Conservation (phyloP, 1,140 invertebrate species). For the Acromyrmex echinatior region DNA sequence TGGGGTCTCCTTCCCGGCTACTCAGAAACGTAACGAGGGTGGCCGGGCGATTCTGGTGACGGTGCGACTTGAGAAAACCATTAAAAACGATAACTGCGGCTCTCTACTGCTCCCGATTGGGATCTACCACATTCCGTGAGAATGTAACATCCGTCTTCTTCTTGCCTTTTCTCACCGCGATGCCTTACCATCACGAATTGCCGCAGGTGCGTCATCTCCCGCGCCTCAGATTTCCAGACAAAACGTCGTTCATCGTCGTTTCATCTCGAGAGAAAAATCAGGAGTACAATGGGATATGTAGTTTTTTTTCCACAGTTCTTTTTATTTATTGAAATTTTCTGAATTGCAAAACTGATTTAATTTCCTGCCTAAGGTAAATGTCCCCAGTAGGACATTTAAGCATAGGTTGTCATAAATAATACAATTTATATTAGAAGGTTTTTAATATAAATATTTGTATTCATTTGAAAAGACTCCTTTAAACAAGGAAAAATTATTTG, state of each 20-base stretch:
- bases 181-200: background rate
- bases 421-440: too few species aligned
- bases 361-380: too few species aligned
- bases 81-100: conserved; percentile 72
- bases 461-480: too few species aligned
- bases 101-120: conserved; percentile 55
- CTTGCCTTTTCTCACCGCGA: background rate
- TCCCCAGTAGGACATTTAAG: too few species aligned
- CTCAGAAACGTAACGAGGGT: conserved; percentile 49
- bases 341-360: conserved; percentile 3
- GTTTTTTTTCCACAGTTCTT: background rate
- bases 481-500: too few species aligned
- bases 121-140: conserved; percentile 67
- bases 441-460: too few species aligned
- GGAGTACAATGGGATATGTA: background rate
- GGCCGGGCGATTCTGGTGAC: conserved; percentile 52
- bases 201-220: conserved; percentile 5
- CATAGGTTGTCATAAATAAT: too few species aligned
- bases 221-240: background rate
- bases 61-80: conserved; percentile 65
- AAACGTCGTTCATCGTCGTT: background rate
- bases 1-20: conserved; percentile 40
- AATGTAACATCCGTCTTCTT: conserved; percentile 47
- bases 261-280: background rate
- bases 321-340: background rate